Percentiles rank a stretch among this genome's conserved stretches.
These are phyloP conservation scores for Seladonia tumulorum DNA, from an alignment of 2,888 invertebrate genomes.

Conservation along the genomic window DNA sequence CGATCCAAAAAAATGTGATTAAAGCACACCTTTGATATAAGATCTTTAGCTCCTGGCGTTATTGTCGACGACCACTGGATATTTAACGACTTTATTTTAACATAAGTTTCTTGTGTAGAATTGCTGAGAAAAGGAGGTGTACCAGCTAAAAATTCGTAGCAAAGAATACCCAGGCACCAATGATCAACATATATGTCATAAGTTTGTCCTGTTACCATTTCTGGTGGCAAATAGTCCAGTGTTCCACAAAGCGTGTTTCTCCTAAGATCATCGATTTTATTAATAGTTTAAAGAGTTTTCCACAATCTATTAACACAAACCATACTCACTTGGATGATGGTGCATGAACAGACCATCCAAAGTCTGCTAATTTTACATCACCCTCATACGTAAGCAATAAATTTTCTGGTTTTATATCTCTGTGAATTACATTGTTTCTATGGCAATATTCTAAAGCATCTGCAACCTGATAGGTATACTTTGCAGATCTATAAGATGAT, in stretches of 20 bases:
- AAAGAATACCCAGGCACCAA: constrained; percentile 96
- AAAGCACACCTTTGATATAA: constrained; percentile 89
- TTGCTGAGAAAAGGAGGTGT: constrained; percentile 96
- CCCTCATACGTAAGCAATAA: constrained; percentile 91
- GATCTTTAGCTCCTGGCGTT: constrained; percentile 89
- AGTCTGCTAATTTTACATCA: constrained; percentile 95
- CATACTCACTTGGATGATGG: constrained; percentile 88
- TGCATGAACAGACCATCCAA: constrained; percentile 98
- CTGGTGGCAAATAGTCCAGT: constrained; percentile 97
- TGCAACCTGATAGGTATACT: constrained; percentile 95
- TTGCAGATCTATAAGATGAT: constrained; percentile 86
- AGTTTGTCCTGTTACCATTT: constrained; percentile 94
- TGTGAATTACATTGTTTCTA: constrained; percentile 93
- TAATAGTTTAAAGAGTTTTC: background rate
- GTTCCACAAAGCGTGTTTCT: constrained; percentile 97
- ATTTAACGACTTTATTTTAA: constrained; percentile 88
- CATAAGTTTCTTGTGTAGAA: constrained; percentile 89
- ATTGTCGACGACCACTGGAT: constrained; percentile 89
- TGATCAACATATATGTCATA: constrained; percentile 95
- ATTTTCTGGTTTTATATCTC: constrained; percentile 97
- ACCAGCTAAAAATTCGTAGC: constrained; percentile 97
- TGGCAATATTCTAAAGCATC: constrained; percentile 96
- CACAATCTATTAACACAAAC: background rate
- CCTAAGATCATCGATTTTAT: constrained; percentile 82
- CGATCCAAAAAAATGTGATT: background rate